A percentile compares a stretch with the other conserved stretches of the same genome.
Evolutionary conservation across 2,888 invertebrate genomes (phyloP).

Genomic region (Hydrotaea diabolus): DNA sequence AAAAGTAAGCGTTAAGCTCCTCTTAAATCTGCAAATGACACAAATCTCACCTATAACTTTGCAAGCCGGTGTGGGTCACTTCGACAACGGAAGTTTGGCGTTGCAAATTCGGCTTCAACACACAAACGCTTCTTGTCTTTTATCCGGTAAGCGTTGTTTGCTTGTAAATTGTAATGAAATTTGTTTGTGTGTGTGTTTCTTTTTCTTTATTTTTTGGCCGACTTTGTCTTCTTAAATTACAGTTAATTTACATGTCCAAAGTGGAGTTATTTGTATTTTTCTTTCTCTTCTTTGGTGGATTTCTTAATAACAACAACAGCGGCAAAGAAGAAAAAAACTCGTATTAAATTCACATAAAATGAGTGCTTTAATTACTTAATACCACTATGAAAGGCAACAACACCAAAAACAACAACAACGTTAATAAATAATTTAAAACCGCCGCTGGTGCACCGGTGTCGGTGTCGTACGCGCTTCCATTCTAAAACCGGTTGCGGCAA

Average conservation of each 20-base stretch:
- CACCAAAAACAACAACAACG: background rate
- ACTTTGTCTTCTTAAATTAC: constrained; percentile 12
- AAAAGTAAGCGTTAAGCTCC: background rate
- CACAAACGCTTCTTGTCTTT: too few relatives aligned
- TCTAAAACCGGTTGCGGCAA: constrained; percentile 14
- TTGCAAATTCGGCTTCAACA: background rate
- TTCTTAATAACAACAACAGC: background rate
- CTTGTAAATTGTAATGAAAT: background rate
- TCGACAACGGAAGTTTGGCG: too few relatives aligned
- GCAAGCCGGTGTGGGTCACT: too few relatives aligned
- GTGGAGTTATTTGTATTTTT: background rate
- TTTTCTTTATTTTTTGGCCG: background rate
- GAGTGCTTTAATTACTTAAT: constrained; percentile 56
- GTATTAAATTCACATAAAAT: constrained; percentile 51
- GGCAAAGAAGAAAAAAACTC: constrained; percentile 10
- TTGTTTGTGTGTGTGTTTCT: too few relatives aligned
- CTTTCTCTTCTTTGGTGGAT: background rate
- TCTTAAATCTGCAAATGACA: background rate
- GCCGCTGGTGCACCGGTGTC: background rate
- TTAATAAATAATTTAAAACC: constrained; percentile 22
- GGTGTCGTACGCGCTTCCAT: background rate
- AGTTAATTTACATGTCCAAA: background rate
- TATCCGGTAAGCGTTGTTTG: background rate
- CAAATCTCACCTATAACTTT: background rate
- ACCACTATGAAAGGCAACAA: background rate